These are phyloP conservation scores for Tetrao urogallus DNA, from an alignment of 2,113 vertebrate species.

Conservation along the genomic window DNA sequence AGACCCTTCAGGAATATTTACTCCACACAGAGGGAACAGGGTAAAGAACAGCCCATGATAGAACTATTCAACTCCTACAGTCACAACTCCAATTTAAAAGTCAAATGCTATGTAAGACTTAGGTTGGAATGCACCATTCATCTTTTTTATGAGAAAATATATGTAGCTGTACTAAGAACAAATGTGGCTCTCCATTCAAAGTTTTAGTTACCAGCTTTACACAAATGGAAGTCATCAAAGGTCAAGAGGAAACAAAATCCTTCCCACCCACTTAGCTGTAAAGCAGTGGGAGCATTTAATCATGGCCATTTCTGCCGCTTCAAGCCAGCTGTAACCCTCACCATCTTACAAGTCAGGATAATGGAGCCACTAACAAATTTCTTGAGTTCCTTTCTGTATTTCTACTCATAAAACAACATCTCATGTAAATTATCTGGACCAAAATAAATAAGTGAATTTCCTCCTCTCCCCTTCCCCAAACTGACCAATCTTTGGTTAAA, in stretches of 20 bases:
- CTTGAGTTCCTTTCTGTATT: not conserved
- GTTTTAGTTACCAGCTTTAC: not conserved
- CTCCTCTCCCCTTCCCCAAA: not conserved
- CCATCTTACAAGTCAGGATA: not conserved
- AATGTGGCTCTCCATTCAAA: not conserved
- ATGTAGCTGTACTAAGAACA: not conserved
- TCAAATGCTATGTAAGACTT: not conserved
- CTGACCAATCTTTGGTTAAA: not conserved
- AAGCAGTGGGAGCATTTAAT: not conserved
- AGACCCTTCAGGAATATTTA: not conserved
- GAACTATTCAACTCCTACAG: not conserved
- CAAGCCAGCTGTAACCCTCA: not conserved
- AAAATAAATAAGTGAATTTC: not conserved
- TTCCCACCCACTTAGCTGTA: not conserved
- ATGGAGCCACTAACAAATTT: not conserved
- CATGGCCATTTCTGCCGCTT: not conserved
- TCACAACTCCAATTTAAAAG: not conserved
- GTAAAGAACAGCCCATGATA: not conserved
- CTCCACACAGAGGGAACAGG: not conserved
- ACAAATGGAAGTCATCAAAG: not conserved
- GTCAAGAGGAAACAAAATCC: not conserved
- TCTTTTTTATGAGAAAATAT: not conserved
- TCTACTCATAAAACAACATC: not conserved
- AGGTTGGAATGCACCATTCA: not conserved
- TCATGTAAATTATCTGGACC: not conserved